Conservation (phyloP, 2,888 invertebrate genomes). For the Caenorhabditis imperialis region DNA sequence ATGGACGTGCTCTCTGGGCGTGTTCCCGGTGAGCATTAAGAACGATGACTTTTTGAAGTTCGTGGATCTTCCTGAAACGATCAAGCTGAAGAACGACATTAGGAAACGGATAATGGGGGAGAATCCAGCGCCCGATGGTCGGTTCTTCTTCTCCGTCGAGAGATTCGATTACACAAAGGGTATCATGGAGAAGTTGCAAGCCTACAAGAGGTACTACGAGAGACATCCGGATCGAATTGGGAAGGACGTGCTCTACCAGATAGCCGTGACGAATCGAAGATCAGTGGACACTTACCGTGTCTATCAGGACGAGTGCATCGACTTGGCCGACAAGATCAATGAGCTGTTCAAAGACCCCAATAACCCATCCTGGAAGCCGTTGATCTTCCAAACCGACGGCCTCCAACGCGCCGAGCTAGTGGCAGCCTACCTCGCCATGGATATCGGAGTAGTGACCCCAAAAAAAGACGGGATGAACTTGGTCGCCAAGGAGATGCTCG, state of each 20-base stretch:
- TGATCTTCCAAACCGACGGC: constrained; percentile 77
- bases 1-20: constrained; percentile 77
- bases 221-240: constrained; percentile 77
- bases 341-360: constrained; percentile 57
- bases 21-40: constrained; percentile 78
- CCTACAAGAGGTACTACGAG: constrained; percentile 75
- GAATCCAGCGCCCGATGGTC: constrained; percentile 65
- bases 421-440: constrained; percentile 78
- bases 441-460: constrained; percentile 78
- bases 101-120: constrained; percentile 71
- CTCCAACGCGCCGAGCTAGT: constrained; percentile 74
- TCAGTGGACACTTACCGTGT: constrained; percentile 77
- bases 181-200: constrained; percentile 75
- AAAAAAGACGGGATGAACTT: constrained; percentile 78
- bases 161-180: constrained; percentile 78
- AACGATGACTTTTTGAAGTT: constrained; percentile 78
- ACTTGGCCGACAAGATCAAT: constrained; percentile 74
- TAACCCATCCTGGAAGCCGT: constrained; percentile 74
- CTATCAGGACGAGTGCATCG: constrained; percentile 78
- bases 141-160: constrained; percentile 78
- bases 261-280: constrained; percentile 77
- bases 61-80: constrained; percentile 68
- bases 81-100: constrained; percentile 68
- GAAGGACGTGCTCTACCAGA: constrained; percentile 77
- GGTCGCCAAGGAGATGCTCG: constrained; percentile 78